phyloP scores from a whole-genome alignment of 2,888 invertebrate species.

The Leptarthrus brevirostris region DNA sequence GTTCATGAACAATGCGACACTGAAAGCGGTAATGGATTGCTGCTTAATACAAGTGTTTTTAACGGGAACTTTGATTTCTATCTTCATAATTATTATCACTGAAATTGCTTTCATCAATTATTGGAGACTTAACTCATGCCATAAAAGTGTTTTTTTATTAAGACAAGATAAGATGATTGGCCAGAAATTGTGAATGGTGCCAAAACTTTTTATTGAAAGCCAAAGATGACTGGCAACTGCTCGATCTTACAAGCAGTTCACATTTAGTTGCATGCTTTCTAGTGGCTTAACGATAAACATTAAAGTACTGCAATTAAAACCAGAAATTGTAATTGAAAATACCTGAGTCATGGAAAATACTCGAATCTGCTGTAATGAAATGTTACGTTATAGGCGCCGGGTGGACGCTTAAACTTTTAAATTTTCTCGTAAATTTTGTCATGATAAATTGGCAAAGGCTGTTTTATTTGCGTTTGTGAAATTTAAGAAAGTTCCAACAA shows the following conservation, averaged over 20 bases:
- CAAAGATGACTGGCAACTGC: slow-evolving; percentile 1
- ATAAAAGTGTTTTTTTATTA: slow-evolving; percentile 15
- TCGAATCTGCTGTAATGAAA: slow-evolving; percentile 26
- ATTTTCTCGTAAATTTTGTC: slow-evolving; percentile 31
- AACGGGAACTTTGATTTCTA: slow-evolving; percentile 22
- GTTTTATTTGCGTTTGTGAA: slow-evolving; percentile 7
- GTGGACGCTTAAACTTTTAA: slow-evolving; percentile 6
- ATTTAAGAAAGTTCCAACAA: slow-evolving; percentile 17
- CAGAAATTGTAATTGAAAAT: slow-evolving; percentile 24
- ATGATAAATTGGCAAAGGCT: slow-evolving; percentile 12
- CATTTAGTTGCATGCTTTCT: slow-evolving; percentile 17
- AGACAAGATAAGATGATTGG: neutral
- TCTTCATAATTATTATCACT: slow-evolving; percentile 14
- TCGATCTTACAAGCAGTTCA: neutral
- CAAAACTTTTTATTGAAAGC: neutral
- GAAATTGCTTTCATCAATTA: slow-evolving; percentile 29
- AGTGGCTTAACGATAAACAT: slow-evolving; percentile 31
- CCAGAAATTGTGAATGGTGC: slow-evolving; percentile 22
- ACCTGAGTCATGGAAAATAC: slow-evolving; percentile 1
- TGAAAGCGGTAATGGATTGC: slow-evolving; percentile 4
- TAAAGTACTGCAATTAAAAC: slow-evolving; percentile 36
- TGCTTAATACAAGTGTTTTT: neutral
- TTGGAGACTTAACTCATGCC: slow-evolving; percentile 1
- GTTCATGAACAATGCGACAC: slow-evolving; percentile 11
- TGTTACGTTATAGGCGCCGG: slow-evolving; percentile 29